Conservation (phyloP, 2,113 vertebrate genomes). For the Dolichotis patagonum region DNA sequence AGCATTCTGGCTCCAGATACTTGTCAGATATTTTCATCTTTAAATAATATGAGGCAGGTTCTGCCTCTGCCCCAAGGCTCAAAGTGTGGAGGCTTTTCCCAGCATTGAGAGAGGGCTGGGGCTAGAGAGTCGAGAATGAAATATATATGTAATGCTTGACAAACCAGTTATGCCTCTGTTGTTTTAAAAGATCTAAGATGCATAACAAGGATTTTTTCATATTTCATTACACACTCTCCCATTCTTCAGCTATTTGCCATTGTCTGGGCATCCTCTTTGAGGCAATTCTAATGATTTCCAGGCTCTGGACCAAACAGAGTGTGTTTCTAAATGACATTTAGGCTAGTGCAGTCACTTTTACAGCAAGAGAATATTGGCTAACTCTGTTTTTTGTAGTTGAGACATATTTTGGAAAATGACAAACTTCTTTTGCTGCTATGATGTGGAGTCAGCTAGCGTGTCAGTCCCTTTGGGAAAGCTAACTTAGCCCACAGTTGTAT, state of each 20-base stretch:
- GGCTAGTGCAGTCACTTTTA: constrained; percentile 1
- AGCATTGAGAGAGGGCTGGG: not conserved
- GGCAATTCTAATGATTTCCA: not conserved
- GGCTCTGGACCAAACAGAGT: not conserved
- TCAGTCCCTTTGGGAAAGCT: not conserved
- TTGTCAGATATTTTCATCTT: constrained; percentile 17
- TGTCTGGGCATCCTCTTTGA: not conserved
- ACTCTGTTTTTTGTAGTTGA: constrained; percentile 4
- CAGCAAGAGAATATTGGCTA: not conserved
- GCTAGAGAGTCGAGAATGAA: not conserved
- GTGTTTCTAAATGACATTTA: constrained; percentile 1
- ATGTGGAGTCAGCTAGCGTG: not conserved
- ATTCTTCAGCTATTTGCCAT: not conserved
- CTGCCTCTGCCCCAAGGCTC: not conserved
- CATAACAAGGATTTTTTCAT: not conserved
- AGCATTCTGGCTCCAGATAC: not conserved
- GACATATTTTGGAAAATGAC: not conserved
- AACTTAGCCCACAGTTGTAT: not conserved
- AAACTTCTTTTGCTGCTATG: constrained; percentile 3
- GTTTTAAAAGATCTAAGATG: constrained; percentile 10
- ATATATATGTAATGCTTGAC: not conserved
- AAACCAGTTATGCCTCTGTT: not conserved
- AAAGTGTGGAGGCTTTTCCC: not conserved
- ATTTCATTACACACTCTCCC: not conserved
- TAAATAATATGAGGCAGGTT: not conserved